Percentiles rank a stretch among this genome's conserved stretches.
Evolutionary conservation across 2,888 invertebrate genomes (phyloP).

Genomic region (Anthophora plumipes): DNA sequence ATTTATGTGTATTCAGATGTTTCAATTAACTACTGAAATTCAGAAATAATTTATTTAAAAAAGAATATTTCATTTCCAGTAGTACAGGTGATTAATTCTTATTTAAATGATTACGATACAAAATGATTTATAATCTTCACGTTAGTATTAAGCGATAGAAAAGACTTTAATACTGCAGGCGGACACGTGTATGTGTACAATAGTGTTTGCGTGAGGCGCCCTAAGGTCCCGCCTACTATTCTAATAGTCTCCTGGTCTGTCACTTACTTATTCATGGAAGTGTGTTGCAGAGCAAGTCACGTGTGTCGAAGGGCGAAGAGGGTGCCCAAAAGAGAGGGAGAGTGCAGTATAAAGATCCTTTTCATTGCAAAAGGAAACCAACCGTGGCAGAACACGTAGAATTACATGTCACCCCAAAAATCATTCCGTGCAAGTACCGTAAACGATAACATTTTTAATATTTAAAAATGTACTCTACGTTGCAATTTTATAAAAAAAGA

Average conservation of each 20-base stretch:
- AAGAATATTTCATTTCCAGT: neutral
- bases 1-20: neutral
- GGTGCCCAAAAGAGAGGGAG: slow-evolving; percentile 35
- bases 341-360: slow-evolving; percentile 37
- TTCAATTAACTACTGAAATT: neutral
- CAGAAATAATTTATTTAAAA: too few relatives aligned
- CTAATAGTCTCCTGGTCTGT: slow-evolving; percentile 56
- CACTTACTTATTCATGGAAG: slow-evolving; percentile 53
- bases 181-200: slow-evolving; percentile 7
- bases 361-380: slow-evolving; percentile 43
- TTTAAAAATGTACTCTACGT: neutral
- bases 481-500: neutral
- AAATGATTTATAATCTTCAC: slow-evolving; percentile 1
- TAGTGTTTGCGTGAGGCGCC: slow-evolving; percentile 61
- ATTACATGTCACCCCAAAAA: slow-evolving; percentile 26
- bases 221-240: slow-evolving; percentile 57
- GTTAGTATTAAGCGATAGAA: neutral
- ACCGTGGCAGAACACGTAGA: slow-evolving; percentile 21
- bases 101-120: neutral
- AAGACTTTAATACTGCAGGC: slow-evolving; percentile 30
- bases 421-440: slow-evolving; percentile 5
- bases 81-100: neutral
- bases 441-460: slow-evolving; percentile 3
- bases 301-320: slow-evolving; percentile 42
- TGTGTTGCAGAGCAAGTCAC: slow-evolving; percentile 43